phyloP scores from a whole-genome alignment of 2,888 invertebrate genomes.

The Phytoseiulus persimilis region DNA sequence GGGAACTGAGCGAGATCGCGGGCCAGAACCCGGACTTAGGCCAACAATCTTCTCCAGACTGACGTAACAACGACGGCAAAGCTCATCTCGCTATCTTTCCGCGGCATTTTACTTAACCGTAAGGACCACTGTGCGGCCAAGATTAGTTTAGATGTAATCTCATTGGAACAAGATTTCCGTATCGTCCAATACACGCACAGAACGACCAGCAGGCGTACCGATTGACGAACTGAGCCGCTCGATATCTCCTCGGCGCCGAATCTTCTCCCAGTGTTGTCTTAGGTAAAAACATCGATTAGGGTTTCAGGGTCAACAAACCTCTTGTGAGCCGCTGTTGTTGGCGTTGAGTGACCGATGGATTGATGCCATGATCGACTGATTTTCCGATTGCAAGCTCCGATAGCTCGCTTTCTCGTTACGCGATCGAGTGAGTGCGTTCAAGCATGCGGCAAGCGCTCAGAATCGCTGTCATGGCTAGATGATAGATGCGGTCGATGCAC shows the following conservation, averaged over 20 bases:
- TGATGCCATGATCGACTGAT: not conserved
- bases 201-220: not conserved
- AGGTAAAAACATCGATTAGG: not conserved
- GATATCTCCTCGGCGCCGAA: not conserved
- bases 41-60: too few species aligned
- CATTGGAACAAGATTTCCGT: not conserved
- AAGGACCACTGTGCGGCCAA: not conserved
- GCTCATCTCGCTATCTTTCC: not conserved
- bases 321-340: not conserved
- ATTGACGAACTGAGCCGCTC: not conserved
- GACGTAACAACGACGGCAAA: too few species aligned
- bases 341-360: not conserved
- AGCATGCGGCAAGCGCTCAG: not conserved
- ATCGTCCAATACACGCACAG: not conserved
- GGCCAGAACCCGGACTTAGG: too few species aligned
- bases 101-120: not conserved
- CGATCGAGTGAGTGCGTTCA: not conserved
- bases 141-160: not conserved
- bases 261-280: not conserved
- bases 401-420: not conserved
- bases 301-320: not conserved
- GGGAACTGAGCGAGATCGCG: too few species aligned
- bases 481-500: not conserved
- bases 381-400: not conserved
- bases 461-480: not conserved